Evolutionary conservation across 1,140 invertebrate species (phyloP).

Genomic region (Aphaenogaster rudis): DNA sequence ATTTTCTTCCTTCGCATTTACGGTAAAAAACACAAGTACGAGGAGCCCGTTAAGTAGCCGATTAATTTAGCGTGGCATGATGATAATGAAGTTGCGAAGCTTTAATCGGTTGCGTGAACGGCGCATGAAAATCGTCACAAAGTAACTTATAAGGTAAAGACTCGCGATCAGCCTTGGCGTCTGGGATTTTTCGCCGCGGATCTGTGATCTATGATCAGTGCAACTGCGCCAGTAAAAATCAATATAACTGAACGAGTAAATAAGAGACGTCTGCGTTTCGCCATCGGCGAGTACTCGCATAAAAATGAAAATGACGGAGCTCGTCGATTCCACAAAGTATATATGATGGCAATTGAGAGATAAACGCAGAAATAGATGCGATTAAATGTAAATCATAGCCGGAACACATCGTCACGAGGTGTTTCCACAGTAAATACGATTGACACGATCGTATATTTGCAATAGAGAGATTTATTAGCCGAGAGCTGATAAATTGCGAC

Average conservation of each 20-base stretch:
- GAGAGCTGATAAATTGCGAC: not conserved
- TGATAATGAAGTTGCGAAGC: not conserved
- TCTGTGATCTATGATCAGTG: not conserved
- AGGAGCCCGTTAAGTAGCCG: not conserved
- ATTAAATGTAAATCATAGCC: conserved; percentile 41
- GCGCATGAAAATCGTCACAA: not conserved
- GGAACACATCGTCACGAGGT: not conserved
- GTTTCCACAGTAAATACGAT: conserved; percentile 25
- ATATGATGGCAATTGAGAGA: not conserved
- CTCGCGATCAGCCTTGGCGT: not conserved
- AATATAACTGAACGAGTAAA: not conserved
- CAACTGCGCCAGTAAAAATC: conserved; percentile 19
- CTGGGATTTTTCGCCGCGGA: not conserved
- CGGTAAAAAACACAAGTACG: not conserved
- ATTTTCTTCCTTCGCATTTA: not conserved
- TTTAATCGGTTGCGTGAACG: not conserved
- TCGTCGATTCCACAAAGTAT: not conserved
- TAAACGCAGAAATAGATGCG: not conserved
- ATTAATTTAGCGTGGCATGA: conserved; percentile 21
- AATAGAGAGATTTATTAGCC: not conserved
- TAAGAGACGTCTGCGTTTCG: not conserved
- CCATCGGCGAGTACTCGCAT: not conserved
- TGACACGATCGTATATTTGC: not conserved
- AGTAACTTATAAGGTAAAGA: conserved; percentile 39
- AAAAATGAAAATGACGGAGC: not conserved